Conservation (phyloP, 2,113 vertebrate species). For the Microtus pennsylvanicus region DNA sequence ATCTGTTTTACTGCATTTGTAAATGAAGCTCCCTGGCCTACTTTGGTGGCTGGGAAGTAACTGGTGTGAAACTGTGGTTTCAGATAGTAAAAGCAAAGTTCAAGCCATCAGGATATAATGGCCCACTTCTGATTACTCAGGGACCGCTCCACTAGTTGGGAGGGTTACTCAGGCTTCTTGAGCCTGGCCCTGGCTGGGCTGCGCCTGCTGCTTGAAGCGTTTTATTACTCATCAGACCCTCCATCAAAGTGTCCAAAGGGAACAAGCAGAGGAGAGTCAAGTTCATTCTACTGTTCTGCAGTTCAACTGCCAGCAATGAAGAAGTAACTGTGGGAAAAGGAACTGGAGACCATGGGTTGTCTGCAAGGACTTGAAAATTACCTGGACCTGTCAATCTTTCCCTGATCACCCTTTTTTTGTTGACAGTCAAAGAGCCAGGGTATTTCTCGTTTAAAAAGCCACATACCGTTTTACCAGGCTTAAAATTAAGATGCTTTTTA, state of each 20-base stretch:
- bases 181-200: background rate
- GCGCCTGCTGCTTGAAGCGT: slow-evolving; percentile 16
- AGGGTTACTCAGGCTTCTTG: slow-evolving; percentile 28
- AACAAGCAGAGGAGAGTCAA: background rate
- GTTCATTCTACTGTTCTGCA: slow-evolving; percentile 33
- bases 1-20: slow-evolving; percentile 60
- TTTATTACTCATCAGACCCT: slow-evolving; percentile 60
- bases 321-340: background rate
- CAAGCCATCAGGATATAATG: background rate
- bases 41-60: slow-evolving; percentile 55
- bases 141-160: background rate
- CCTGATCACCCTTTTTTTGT: background rate
- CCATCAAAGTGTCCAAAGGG: slow-evolving; percentile 48
- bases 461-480: background rate
- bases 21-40: slow-evolving; percentile 71
- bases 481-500: background rate
- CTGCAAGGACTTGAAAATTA: background rate
- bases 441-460: slow-evolving; percentile 31
- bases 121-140: slow-evolving; percentile 23
- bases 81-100: slow-evolving; percentile 65
- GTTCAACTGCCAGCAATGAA: background rate
- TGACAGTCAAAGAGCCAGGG: background rate
- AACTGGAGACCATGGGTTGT: background rate
- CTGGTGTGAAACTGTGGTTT: slow-evolving; percentile 79
- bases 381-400: background rate